Conservation (phyloP, 1,140 invertebrate species). For the Bombus sylvicola region DNA sequence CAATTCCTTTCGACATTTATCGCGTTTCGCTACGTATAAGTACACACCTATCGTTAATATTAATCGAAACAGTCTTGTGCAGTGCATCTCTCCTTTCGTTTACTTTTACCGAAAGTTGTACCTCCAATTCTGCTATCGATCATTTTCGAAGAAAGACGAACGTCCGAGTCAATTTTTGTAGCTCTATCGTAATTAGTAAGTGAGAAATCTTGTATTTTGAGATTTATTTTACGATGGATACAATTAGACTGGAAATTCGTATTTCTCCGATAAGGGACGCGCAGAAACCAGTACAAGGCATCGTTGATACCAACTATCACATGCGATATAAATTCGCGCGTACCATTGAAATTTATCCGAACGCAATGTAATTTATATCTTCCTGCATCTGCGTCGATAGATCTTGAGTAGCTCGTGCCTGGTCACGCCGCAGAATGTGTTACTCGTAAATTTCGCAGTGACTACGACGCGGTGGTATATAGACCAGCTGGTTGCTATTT, state of each 20-base stretch:
- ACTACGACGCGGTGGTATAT: background rate
- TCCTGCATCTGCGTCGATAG: slow-evolving; percentile 13
- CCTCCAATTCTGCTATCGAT: too few species aligned
- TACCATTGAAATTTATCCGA: slow-evolving; percentile 20
- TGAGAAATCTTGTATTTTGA: background rate
- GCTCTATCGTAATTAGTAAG: background rate
- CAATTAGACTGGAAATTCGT: background rate
- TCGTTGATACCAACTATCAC: background rate
- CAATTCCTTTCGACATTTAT: slow-evolving; percentile 61
- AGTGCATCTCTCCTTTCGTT: background rate
- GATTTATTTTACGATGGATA: background rate
- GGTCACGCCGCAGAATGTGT: slow-evolving; percentile 26
- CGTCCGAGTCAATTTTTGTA: background rate
- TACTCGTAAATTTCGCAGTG: slow-evolving; percentile 30
- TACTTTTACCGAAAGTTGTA: background rate
- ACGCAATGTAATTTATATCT: slow-evolving; percentile 21
- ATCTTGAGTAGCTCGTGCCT: slow-evolving; percentile 16
- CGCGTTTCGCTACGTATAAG: background rate
- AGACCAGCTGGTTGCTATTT: background rate
- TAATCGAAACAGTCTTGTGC: slow-evolving; percentile 7
- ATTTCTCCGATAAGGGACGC: background rate
- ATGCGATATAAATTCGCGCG: background rate
- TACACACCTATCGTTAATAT: slow-evolving; percentile 26
- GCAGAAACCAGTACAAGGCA: slow-evolving; percentile 16
- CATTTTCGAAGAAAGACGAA: background rate